A percentile compares a stretch with the other conserved stretches of the same genome.
Evolutionary conservation across 2,797 vertebrate species (phyloP).

Genomic region (Hemibagrus guttatus): DNA sequence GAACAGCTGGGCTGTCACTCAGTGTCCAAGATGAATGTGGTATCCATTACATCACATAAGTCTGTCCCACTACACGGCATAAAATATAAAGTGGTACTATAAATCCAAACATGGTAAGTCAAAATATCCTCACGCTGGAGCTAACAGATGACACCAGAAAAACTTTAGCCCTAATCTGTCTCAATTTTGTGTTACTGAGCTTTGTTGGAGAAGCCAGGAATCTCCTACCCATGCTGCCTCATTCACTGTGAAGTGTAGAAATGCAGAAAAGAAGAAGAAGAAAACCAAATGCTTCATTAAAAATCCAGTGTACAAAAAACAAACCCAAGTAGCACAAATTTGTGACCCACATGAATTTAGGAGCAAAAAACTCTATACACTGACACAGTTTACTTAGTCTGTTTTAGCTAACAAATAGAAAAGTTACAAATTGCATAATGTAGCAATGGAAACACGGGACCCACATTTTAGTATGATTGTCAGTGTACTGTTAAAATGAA

Average conservation of each 20-base stretch:
- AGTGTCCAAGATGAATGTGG: not conserved
- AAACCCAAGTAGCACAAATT: not conserved
- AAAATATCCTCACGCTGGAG: not conserved
- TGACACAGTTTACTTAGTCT: no score
- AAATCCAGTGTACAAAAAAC: not conserved
- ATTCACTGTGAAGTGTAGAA: not conserved
- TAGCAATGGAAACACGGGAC: no score
- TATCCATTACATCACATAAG: not conserved
- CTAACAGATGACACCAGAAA: not conserved
- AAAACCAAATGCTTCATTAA: not conserved
- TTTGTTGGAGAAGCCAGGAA: not conserved
- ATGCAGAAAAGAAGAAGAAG: not conserved
- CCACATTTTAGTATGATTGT: no score
- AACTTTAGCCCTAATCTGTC: not conserved
- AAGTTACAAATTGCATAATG: no score
- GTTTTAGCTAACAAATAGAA: no score
- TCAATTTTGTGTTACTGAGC: not conserved
- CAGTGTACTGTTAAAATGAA: no score
- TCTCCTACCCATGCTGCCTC: not conserved
- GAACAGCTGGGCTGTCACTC: conserved; percentile 1
- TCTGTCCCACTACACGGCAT: not conserved
- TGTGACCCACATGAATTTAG: not conserved
- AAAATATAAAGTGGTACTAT: not conserved
- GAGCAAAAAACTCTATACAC: no score
- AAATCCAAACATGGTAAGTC: not conserved